These are phyloP conservation scores for Todiramphus saurophagus DNA, from an alignment of 2,113 vertebrate species.

Conservation along the genomic window DNA sequence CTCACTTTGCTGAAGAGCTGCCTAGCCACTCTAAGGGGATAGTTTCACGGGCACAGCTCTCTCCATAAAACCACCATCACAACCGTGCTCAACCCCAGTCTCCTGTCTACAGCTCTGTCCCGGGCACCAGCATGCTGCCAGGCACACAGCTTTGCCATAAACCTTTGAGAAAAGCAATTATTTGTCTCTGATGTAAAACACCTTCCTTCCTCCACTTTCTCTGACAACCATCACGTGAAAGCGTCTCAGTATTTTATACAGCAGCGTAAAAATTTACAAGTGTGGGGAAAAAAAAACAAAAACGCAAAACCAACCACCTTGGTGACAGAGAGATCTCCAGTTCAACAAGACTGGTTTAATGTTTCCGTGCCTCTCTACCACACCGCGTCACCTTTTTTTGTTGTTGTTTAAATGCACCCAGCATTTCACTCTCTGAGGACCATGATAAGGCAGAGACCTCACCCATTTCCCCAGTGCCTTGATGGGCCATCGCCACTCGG, in stretches of 20 bases:
- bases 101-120: not conserved
- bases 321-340: not conserved
- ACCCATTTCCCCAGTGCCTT: not conserved
- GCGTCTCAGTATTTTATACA: not conserved
- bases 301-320: not conserved
- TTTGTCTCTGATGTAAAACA: not conserved
- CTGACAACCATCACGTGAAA: not conserved
- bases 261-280: not conserved
- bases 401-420: not conserved
- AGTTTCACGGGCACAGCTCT: not conserved
- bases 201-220: not conserved
- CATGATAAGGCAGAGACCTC: not conserved
- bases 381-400: not conserved
- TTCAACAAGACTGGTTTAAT: not conserved
- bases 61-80: not conserved
- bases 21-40: not conserved
- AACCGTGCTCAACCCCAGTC: rapidly evolving
- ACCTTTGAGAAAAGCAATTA: not conserved
- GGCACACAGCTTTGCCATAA: not conserved
- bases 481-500: not conserved
- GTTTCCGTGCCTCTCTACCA: not conserved
- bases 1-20: not conserved
- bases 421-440: not conserved
- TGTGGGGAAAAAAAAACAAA: not conserved
- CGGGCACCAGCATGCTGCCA: rapidly evolving